Conservation (phyloP, 2,888 invertebrate species). For the Sminthurides aquaticus region DNA sequence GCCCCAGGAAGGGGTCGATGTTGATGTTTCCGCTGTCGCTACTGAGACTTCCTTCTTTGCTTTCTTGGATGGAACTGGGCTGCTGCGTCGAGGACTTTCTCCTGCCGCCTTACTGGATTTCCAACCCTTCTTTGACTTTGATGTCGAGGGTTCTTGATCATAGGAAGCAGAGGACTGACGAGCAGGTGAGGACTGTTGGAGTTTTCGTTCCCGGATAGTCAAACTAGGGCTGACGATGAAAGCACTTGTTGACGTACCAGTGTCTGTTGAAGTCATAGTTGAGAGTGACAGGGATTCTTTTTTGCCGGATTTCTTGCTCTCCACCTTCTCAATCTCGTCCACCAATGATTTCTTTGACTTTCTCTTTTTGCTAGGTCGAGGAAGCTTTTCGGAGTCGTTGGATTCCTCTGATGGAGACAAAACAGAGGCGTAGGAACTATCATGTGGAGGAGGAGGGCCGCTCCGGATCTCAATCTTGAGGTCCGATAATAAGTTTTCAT, state of each 20-base stretch:
- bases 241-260: neutral
- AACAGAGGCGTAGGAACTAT: neutral
- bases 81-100: slow-evolving; percentile 18
- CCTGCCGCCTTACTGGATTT: neutral
- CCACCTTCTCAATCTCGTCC: slow-evolving; percentile 4
- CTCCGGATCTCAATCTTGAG: slow-evolving; percentile 19
- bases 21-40: slow-evolving; percentile 28
- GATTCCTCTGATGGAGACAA: neutral
- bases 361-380: neutral
- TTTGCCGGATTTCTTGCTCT: neutral
- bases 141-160: neutral
- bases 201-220: neutral
- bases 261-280: neutral
- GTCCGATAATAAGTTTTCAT: slow-evolving; percentile 14
- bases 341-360: neutral
- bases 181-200: neutral
- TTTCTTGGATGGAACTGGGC: slow-evolving; percentile 18
- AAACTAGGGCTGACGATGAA: neutral
- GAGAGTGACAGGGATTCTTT: neutral
- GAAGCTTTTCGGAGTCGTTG: neutral
- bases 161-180: neutral
- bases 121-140: neutral
- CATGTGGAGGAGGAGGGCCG: slow-evolving; percentile 2
- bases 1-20: slow-evolving; percentile 29
- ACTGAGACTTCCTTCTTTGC: slow-evolving; percentile 34